Evolutionary conservation across 2,888 invertebrate species (phyloP), one percentile per base, ranked within the genome.

Genomic region (Eupithecia abbreviata): DNA sequence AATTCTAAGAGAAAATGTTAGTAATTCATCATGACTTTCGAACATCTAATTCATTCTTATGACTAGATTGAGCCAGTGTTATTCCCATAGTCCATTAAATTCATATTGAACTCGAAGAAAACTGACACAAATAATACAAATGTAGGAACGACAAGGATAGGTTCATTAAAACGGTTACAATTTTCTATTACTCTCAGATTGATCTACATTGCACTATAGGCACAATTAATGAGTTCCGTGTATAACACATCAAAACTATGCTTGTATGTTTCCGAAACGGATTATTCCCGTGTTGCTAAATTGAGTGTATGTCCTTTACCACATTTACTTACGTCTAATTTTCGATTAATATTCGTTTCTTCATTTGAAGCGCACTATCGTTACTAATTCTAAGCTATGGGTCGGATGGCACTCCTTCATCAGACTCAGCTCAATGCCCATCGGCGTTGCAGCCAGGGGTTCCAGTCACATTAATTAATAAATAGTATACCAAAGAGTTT

Each of bases 51-150:
- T 93, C 92, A 93, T 93, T 82, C 94, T 95, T 95, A 95, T 94
- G 94, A 95, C 94, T 95, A 95, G 94, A 95, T 94, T 95, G 94
- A 95, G 94, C 93, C 94, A 94, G 94, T 92, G 88, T 87, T 89
- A 87, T 80, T 88, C 89, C 87, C 85, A 90, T 88, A 90, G 90
- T 91, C 88, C 90, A 88, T 87, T 87, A 84, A 69, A 85, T 84
- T 88, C 86, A 85, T 86, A 86, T 85, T 82, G 89, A 92, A 90
- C 89, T 88, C 85, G 85, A 90, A 90, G 91, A 90, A 91, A 92
- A 92, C 92, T 92, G 92, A 93, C 92, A 88, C 91, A 92, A 92
- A 89, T 88, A 91, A 91, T 93, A 93, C 89, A 92, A 92, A 92
- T 88, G 90, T 92, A 93, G 93, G 93, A 93, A 94, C 93, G 87